phyloP scores from a whole-genome alignment of 1,140 invertebrate species.

The Venturia canescens region DNA sequence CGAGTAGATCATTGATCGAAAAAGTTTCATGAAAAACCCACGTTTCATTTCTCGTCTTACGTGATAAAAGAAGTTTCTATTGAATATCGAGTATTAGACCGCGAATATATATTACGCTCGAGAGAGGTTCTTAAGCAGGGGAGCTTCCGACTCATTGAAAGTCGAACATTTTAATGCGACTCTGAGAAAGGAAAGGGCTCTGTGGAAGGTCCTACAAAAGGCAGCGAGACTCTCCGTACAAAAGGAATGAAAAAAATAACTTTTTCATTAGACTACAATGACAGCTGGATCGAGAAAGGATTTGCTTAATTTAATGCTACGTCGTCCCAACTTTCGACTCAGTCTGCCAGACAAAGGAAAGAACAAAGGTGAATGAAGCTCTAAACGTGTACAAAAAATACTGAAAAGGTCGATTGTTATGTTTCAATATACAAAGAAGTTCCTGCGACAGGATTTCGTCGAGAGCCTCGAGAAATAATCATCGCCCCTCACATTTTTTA shows the following conservation, averaged over 20 bases:
- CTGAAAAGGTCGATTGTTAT: not conserved
- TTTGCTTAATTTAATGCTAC: not conserved
- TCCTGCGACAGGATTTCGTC: not conserved
- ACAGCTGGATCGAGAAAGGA: not conserved
- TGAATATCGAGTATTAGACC: not conserved
- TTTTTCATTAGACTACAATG: slow-evolving; percentile 3
- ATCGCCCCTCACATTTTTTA: no score
- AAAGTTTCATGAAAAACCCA: not conserved
- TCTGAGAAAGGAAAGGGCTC: not conserved
- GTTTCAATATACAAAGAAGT: not conserved
- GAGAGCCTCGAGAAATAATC: not conserved
- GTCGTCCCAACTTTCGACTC: not conserved
- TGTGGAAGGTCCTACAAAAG: not conserved
- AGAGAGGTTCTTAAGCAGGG: not conserved
- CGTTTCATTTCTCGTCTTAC: not conserved
- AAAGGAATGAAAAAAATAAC: not conserved
- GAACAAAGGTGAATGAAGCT: not conserved
- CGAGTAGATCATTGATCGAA: no score
- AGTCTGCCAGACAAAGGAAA: not conserved
- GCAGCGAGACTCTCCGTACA: not conserved
- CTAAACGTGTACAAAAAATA: not conserved
- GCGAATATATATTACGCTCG: not conserved
- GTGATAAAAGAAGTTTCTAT: not conserved
- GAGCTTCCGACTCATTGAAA: not conserved
- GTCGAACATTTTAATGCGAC: not conserved